Evolutionary conservation across 2,888 invertebrate species (phyloP), one percentile per base, ranked within the genome.

Genomic region (Acrocyrtus sp.): DNA sequence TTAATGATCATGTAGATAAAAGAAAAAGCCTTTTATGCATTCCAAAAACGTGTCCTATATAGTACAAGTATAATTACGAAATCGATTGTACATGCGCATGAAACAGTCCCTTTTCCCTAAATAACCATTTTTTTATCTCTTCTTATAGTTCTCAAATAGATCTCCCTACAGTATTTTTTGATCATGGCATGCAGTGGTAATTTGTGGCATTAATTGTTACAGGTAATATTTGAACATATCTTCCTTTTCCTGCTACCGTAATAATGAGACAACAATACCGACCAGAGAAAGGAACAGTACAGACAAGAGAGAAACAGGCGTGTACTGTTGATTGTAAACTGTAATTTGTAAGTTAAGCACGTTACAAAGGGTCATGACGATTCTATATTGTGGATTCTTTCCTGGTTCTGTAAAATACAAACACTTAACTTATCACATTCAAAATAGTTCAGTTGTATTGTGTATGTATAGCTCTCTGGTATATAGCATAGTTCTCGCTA

Each of bases 391-490:
- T 48, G 5, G 5, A 8, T 8, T 34, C 34, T 34, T 34, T 34
- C 34, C 12, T 12, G 5, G 34, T 12, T 34, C 17, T 34, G 27
- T 60, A 27, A 60, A n/a, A 45, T 45, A 45, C 45, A 45, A 62
- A 51, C 39, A 66, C 66, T 26, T 65, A 48, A 56, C 57, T 67
- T 58, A 67, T 67, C 67, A 67, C 67, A 67, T 67, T 67, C 67
- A 67, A 67, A 67, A 58, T 67, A 67, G 67, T 67, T 67, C 67
- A 67, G 58, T 66, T 56, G 66, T 67, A 67, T 67, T 67, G 67
- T 67, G 43, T 67, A 58, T 6, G 27, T 67, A 67, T 58, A 67
- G 67, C 67, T 67, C 67, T 57, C 67, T 67, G 67, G 58, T 67
- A 48, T 67, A 48, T 47, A 24, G 34, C 34, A 34, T 34, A 34